A percentile compares a stretch with the other conserved stretches of the same genome.
phyloP scores from a whole-genome alignment of 1,140 invertebrate genomes.

The Cydia splendana region DNA sequence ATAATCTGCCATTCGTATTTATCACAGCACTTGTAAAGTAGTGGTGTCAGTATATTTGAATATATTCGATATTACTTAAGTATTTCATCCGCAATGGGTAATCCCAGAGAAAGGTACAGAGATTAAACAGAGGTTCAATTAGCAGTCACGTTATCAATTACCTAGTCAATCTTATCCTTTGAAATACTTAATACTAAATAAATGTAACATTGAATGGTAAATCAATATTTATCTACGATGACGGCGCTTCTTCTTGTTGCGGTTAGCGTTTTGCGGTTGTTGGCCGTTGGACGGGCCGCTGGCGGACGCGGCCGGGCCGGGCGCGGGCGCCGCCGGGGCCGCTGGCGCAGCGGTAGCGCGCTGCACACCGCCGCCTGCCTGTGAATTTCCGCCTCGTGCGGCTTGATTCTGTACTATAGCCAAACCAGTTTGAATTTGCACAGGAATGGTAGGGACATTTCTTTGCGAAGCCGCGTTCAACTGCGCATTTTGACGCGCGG shows the following conservation, averaged over 20 bases:
- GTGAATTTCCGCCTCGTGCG: not conserved
- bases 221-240: conserved; percentile 58
- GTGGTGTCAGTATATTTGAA: conserved; percentile 51
- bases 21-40: conserved; percentile 74
- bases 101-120: conserved; percentile 52
- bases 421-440: conserved; percentile 31
- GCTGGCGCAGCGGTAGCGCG: conserved; percentile 34
- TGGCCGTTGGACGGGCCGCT: conserved; percentile 43
- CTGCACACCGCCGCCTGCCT: not conserved
- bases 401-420: conserved; percentile 33
- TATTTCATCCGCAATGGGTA: conserved; percentile 32
- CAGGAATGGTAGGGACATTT: not conserved
- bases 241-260: conserved; percentile 63
- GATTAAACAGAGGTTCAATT: conserved; percentile 53
- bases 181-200: conserved; percentile 39
- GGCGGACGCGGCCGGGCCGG: not conserved
- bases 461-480: not conserved
- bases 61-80: conserved; percentile 28
- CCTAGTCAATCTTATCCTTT: conserved; percentile 35
- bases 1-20: conserved; percentile 51
- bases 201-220: conserved; percentile 38
- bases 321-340: conserved; percentile 39
- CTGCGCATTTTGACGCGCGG: not conserved
- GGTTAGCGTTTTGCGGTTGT: conserved; percentile 44
- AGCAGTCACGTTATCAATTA: conserved; percentile 41